Evolutionary conservation across 2,113 vertebrate genomes (phyloP), one percentile per base, ranked within the genome.

Genomic region (Oncorhynchus clarkii): DNA sequence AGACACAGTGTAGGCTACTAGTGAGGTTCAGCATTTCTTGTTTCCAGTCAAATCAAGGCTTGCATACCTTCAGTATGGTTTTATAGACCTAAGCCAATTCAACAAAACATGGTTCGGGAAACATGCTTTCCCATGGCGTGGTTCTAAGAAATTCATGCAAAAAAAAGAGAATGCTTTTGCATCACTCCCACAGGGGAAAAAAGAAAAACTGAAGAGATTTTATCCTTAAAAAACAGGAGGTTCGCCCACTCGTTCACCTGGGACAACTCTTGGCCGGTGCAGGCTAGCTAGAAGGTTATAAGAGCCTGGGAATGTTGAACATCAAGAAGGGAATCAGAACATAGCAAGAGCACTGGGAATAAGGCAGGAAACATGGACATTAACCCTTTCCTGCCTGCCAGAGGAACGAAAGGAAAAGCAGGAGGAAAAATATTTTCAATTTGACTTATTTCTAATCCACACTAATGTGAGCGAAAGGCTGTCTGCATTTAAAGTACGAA

Each of bases 261-360:
- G 96, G 96, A 97, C 93, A 89, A 89, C 84, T 94, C 90, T 95
- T 95, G 96, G 95, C 96, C 87, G 88, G 86, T 78, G 59, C 79
- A 92, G 90, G 94, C 92, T 92, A 91, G 91, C 92, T 89, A 88
- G 92, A 94, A 96, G 95, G 97, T 97, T 96, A 96, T 92, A 93
- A 95, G 96, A 95, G 95, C 96, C 96, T 97, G 96, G 96, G 96
- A 97, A 98, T 96, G 95, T 96, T 97, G 96, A 95, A 95, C 95
- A 95, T 97, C 94, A 95, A 96, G 94, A 95, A 95, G 95, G 94
- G 91, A 96, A 96, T 96, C 94, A 95, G 91, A 96, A 95, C 86
- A 82, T 89, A 95, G 95, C 89, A 84, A 92, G 93, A 92, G 95
- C 94, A 92, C 90, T 93, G 96, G 94, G 95, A 97, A 95, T 94